A percentile compares a stretch with the other conserved stretches of the same genome.
These are phyloP conservation scores for Sebastes jordani DNA, from an alignment of 2,797 vertebrate species.

Conservation along the genomic window DNA sequence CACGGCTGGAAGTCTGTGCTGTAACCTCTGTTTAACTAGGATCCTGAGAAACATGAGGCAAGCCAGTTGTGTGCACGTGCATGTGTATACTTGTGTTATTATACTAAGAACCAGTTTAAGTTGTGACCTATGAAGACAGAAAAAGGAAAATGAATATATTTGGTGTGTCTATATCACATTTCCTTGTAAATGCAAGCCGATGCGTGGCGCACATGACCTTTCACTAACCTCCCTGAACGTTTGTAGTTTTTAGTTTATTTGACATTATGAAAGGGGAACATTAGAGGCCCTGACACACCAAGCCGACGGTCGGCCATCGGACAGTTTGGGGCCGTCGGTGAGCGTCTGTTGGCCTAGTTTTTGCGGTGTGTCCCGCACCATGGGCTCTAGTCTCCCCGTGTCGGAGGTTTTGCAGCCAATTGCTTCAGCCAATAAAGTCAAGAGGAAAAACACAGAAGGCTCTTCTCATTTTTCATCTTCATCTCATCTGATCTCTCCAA, in stretches of 20 bases:
- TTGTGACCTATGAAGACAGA: neutral
- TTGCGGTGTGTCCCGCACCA: no score
- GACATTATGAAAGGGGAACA: neutral
- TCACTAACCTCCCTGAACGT: neutral
- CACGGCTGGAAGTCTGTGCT: conserved; percentile 5
- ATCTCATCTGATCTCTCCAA: no score
- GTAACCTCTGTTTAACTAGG: conserved; percentile 16
- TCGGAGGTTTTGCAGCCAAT: no score
- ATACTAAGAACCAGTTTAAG: neutral
- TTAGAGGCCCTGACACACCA: neutral
- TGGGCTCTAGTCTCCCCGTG: no score
- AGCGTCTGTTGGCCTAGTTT: no score
- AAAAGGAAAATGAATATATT: neutral
- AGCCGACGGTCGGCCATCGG: no score
- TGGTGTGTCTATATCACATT: neutral
- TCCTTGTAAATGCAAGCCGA: neutral
- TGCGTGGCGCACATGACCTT: neutral
- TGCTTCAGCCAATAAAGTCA: no score
- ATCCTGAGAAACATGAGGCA: conserved; percentile 8
- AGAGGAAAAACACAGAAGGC: no score
- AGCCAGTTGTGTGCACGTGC: neutral
- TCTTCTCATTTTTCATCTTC: no score
- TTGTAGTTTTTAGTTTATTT: neutral
- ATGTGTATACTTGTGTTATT: neutral
- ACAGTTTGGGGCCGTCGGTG: no score